Evolutionary conservation across 2,888 invertebrate species (phyloP), one percentile per base, ranked within the genome.

Genomic region (Catocala sponsa): DNA sequence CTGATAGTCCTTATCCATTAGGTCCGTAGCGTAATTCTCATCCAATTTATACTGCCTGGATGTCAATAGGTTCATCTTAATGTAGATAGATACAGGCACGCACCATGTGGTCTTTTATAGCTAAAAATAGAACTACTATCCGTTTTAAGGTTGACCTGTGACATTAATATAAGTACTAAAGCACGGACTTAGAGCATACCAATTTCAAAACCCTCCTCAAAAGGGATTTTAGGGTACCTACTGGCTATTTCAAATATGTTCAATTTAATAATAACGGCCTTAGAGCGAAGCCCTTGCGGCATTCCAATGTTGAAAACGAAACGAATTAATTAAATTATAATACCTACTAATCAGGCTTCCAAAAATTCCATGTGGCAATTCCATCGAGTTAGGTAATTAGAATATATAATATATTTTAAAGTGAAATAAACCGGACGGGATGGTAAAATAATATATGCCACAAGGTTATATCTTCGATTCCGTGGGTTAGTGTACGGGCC

Each of bases 401-500:
- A 62, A 69, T 71, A 58, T 56, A 38, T 53, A 57, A 61, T 63
- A 12, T 51, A 2, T 58, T 48, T 38, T 62, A 64, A 65, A 55
- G 53, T 63, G 51, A 52, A 66, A 63, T 15, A 74, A 70, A 73
- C 73, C 73, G 70, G 73, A 63, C 55, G 44, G 51, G 43, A 53
- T 58, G 55, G 10, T 41, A 51, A 46, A 54, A 46, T 11, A 25
- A 57, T 46, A 62, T 63, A 60, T 61, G 69, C 70, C 68, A 55
- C 65, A 80, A 81, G 81, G 80, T 73, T 74, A 70, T 66, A 68
- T 63, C 50, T 56, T 72, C n/a, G 54, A 69, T 63, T 65, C 59
- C 65, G 69, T 75, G 68, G 74, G 72, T 69, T 68, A 43, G 49
- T 53, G 50, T 47, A 66, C 52, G 67, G 69, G 61, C 67, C 63